phyloP scores from a whole-genome alignment of 2,113 vertebrate genomes.

The Saimiri boliviensis region DNA sequence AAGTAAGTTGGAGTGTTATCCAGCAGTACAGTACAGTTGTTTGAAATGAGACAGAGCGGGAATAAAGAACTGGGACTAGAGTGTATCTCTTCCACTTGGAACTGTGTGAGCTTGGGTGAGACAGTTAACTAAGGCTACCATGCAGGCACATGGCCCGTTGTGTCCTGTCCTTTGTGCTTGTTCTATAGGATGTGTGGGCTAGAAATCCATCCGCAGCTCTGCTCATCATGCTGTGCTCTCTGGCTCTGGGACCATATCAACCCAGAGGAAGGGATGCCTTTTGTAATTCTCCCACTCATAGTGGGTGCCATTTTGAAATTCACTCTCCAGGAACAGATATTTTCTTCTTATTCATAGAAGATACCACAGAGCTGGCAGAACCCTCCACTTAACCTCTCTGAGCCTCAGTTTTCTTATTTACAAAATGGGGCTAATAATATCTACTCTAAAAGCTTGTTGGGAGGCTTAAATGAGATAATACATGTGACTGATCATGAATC shows the following conservation, averaged over 20 bases:
- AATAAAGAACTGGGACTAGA: not conserved
- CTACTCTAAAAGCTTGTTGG: not conserved
- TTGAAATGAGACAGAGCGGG: not conserved
- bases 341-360: not conserved
- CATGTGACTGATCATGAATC: not conserved
- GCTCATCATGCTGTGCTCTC: not conserved
- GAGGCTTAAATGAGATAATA: not conserved
- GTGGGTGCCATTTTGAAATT: not conserved
- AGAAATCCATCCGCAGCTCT: not conserved
- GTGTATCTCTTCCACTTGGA: not conserved
- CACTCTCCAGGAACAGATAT: not conserved
- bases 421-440: not conserved
- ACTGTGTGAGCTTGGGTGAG: too few relatives aligned
- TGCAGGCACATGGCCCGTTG: not conserved
- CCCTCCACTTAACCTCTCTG: not conserved
- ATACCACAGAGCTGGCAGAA: not conserved
- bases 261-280: not conserved
- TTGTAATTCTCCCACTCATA: not conserved
- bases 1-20: not conserved
- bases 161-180: not conserved
- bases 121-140: not conserved
- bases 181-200: not conserved
- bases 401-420: constrained; percentile 15
- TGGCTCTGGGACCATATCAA: not conserved
- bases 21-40: not conserved